Conservation (phyloP, 2,888 invertebrate species). For the Maniola hyperantus region DNA sequence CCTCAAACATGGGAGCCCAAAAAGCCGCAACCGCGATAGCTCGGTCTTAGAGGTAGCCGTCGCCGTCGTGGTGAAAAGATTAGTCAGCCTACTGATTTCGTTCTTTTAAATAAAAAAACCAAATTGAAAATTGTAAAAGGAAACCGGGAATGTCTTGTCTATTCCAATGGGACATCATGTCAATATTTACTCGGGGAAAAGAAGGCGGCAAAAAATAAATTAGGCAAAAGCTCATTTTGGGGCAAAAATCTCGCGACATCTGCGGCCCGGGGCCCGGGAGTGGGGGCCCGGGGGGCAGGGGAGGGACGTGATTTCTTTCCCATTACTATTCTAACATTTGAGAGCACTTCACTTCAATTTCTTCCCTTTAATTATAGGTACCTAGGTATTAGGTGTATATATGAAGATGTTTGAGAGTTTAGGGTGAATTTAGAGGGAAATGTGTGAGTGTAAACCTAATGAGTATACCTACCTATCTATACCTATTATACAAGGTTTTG, state of each 20-base stretch:
- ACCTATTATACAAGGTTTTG: no score
- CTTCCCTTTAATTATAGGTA: conserved; percentile 10
- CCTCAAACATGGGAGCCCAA: no score
- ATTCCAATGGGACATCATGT: conserved; percentile 46
- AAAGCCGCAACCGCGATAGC: no score
- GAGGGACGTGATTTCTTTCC: conserved; percentile 41
- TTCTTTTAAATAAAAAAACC: no score
- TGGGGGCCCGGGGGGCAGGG: conserved; percentile 38
- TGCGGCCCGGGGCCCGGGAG: conserved; percentile 58
- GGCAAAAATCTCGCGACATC: conserved; percentile 75
- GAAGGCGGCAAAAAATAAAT: conserved; percentile 83
- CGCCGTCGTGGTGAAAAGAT: no score
- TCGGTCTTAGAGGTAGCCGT: no score
- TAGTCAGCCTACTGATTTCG: no score
- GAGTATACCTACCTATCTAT: no score
- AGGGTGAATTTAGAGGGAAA: background rate
- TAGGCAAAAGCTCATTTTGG: conserved; percentile 81
- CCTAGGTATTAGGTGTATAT: conserved; percentile 2
- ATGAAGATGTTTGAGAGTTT: conserved; percentile 2
- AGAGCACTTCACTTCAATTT: conserved; percentile 45
- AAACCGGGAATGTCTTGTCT: background rate
- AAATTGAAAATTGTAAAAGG: background rate
- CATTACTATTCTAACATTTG: conserved; percentile 59
- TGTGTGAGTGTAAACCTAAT: background rate
- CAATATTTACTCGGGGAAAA: conserved; percentile 80